Evolutionary conservation across 2,888 invertebrate genomes (phyloP).

Genomic region (Punctoribates punctum): DNA sequence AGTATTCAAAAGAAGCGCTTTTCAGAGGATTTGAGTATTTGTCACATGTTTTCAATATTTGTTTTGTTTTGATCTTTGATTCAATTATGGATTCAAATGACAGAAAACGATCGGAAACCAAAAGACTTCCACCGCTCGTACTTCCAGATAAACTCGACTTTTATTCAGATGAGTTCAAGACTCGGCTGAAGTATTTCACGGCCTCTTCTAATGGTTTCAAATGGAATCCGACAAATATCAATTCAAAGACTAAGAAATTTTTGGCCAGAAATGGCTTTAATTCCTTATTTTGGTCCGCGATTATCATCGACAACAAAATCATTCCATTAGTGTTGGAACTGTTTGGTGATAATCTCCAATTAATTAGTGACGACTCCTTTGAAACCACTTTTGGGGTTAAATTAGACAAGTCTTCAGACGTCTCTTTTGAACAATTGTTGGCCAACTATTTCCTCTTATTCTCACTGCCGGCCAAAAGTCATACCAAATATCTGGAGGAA

Average conservation of each 20-base stretch:
- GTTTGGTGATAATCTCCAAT: neutral
- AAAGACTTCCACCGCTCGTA: no score
- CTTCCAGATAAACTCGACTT: no score
- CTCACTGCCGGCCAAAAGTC: neutral
- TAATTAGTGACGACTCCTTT: neutral
- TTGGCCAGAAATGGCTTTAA: constrained; percentile 18
- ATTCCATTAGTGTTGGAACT: neutral
- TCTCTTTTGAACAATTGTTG: neutral
- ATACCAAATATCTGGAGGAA: neutral
- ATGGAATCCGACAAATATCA: neutral
- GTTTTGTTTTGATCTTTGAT: no score
- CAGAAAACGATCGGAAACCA: no score
- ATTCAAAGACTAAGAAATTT: neutral
- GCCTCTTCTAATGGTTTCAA: neutral
- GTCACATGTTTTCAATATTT: no score
- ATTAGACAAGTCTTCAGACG: neutral
- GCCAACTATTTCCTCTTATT: constrained; percentile 14
- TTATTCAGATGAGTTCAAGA: no score
- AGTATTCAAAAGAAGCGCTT: no score
- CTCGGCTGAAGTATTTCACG: neutral
- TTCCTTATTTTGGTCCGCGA: neutral
- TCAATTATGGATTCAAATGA: no score
- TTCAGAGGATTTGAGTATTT: no score
- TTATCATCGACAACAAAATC: neutral
- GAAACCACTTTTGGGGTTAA: neutral